phyloP scores from a whole-genome alignment of 2,888 invertebrate genomes.

The Cataglyphis livida region DNA sequence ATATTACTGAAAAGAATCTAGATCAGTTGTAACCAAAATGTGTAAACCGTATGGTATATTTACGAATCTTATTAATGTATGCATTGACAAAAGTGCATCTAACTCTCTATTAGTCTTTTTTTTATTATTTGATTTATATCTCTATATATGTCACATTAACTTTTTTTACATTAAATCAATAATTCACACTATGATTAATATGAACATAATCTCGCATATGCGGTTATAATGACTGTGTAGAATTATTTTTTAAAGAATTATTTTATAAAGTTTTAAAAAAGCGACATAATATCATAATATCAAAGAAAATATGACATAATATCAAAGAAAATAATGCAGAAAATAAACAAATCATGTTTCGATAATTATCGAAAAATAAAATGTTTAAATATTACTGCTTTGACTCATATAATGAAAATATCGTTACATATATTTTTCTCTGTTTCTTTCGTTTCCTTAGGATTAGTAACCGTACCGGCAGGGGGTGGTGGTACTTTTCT shows the following conservation, averaged over 20 bases:
- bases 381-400: background rate
- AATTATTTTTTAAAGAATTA: no score
- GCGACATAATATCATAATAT: background rate
- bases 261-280: background rate
- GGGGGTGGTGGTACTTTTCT: constrained; percentile 95
- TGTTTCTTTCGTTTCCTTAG: constrained; percentile 83
- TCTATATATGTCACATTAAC: no score
- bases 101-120: no score
- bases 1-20: background rate
- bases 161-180: constrained; percentile 51
- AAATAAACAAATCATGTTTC: background rate
- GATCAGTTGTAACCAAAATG: background rate
- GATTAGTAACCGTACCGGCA: constrained; percentile 93
- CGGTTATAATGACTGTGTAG: background rate
- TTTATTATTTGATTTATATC: no score
- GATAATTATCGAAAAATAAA: background rate
- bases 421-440: background rate
- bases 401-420: background rate
- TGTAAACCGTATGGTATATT: background rate
- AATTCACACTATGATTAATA: constrained; percentile 44
- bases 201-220: constrained; percentile 25
- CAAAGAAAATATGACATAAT: background rate
- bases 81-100: no score
- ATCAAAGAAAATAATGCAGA: background rate
- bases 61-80: background rate